Percentiles rank a stretch among this genome's conserved stretches.
Conservation (phyloP, 2,113 vertebrate species). For the Ascaphus truei region DNA sequence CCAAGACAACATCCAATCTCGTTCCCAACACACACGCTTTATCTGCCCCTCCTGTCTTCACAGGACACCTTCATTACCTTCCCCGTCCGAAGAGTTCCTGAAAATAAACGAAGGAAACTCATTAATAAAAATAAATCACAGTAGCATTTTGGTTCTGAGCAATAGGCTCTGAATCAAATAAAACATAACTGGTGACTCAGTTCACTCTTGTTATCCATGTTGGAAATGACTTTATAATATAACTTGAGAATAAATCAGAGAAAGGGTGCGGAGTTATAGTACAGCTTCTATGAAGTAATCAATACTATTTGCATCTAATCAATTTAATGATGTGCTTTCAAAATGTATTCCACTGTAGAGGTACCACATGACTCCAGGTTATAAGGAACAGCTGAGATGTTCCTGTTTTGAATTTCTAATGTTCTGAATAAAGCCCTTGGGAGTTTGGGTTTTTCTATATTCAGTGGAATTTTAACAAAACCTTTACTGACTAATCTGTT, state of each 20-base stretch:
- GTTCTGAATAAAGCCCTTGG: neutral
- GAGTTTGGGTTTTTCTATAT: neutral
- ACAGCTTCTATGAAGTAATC: neutral
- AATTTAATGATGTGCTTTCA: conserved; percentile 9
- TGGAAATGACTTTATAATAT: too few relatives aligned
- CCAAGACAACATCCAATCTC: too few relatives aligned
- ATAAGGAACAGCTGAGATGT: neutral
- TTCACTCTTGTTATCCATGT: neutral
- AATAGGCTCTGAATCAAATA: neutral
- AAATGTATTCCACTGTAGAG: conserved; percentile 3
- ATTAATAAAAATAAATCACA: neutral
- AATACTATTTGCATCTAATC: conserved; percentile 22
- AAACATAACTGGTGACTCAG: neutral
- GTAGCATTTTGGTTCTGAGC: neutral
- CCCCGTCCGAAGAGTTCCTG: neutral
- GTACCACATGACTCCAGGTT: neutral
- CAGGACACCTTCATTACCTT: neutral
- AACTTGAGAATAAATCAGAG: neutral
- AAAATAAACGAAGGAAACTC: neutral
- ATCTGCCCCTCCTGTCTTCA: neutral
- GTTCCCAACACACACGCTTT: neutral
- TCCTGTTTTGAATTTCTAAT: neutral
- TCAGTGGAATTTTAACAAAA: neutral
- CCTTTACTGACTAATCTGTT: neutral
- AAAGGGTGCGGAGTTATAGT: neutral